Evolutionary conservation across 2,797 vertebrate species (phyloP), one percentile per base, ranked within the genome.

Genomic region (Sebastes wilsoni): DNA sequence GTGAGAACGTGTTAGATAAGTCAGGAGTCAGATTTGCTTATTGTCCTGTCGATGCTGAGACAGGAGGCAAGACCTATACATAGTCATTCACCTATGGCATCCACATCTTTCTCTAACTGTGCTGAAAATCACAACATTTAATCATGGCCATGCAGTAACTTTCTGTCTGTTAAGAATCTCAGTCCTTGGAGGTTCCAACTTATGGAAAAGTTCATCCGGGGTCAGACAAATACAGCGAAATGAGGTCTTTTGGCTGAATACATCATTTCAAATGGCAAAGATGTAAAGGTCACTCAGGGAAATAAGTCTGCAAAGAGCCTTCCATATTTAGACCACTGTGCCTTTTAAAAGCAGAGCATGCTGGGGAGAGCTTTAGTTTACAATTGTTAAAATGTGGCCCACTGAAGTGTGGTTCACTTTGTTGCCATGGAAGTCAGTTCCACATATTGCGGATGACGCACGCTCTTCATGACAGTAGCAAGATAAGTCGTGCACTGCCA

Each of bases 271-370:
- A 90, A 90, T 86, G 85, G 71, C 87, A 91, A 76, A 75, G 12
- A 84, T 79, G 62, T 75, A 89, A 94, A 93, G 92, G 90, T 93
- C 87, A 87, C 27, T 69, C 14, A 23, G 60, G 56, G 64, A 66
- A 87, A 88, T 82, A 9, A 82, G 60, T 83, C 3, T 79, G 42
- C 72, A 78, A 82, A 84, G 52, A 74, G 67, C 18, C 30, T 62
- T 84, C 23, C 14, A 1, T 84, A 68, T 81, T 75, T 23, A 32
- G 65, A 78, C 67, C 61, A 42, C 27, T 42, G 52, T 36, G 12
- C 42, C 13, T 56, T 75, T 81, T 74, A 65, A 77, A 52, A 58
- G 28, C 6, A 64, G 16, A 28, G 27, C 16, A 12, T 65, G 28
- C 27, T 52, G 42, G 22, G 30, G 1, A 67, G 5, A 20, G 42